Conservation (phyloP, 2,888 invertebrate species). For the Chalcis sispes region DNA sequence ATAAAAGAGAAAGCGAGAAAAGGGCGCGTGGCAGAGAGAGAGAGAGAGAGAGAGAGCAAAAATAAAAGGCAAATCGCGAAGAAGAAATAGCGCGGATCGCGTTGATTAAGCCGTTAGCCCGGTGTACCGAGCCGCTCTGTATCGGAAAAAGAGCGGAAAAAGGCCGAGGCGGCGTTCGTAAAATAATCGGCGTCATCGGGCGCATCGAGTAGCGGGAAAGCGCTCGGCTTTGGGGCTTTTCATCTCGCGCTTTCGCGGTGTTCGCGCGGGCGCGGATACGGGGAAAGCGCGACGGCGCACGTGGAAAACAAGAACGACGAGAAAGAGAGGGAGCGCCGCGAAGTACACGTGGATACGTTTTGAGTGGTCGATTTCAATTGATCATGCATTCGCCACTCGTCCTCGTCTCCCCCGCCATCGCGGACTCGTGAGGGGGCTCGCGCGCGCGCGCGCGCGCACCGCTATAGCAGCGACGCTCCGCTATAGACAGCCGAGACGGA, state of each 20-base stretch:
- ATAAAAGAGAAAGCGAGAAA: background rate
- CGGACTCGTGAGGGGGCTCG: too few species aligned
- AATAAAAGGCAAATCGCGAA: background rate
- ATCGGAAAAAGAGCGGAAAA: too few species aligned
- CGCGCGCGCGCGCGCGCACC: slow-evolving; percentile 14
- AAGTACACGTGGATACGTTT: slow-evolving; percentile 66
- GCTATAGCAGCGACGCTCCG: background rate
- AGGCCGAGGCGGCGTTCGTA: background rate
- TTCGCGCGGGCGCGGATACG: slow-evolving; percentile 53
- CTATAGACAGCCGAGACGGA: background rate
- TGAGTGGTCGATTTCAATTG: slow-evolving; percentile 70
- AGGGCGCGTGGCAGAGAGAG: slow-evolving; percentile 18
- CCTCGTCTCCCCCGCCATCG: slow-evolving; percentile 8
- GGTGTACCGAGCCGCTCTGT: background rate
- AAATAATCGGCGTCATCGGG: background rate
- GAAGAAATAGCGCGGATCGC: slow-evolving; percentile 12
- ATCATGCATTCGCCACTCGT: slow-evolving; percentile 61
- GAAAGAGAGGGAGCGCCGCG: background rate
- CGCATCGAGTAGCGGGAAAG: background rate
- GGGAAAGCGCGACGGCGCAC: slow-evolving; percentile 15
- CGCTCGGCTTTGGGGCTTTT: slow-evolving; percentile 13
- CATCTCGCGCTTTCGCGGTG: slow-evolving; percentile 20
- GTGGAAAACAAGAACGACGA: slow-evolving; percentile 48
- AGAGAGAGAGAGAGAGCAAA: slow-evolving; percentile 7
- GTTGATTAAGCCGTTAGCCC: slow-evolving; percentile 51